Conservation (phyloP, 2,113 vertebrate genomes). For the Oryzias celebensis region DNA sequence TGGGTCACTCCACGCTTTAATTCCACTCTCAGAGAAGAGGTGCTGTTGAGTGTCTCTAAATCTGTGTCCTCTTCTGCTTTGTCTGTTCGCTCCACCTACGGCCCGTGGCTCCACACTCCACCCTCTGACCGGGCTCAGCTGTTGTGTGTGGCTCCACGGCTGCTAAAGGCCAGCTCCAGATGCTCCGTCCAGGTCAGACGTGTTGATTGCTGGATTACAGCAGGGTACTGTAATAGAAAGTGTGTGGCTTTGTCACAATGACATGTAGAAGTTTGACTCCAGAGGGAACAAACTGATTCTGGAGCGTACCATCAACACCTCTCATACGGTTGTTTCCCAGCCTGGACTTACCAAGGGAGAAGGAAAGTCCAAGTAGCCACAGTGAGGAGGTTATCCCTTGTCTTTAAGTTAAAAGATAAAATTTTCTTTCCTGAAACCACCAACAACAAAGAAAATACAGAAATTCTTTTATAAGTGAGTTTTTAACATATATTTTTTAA, state of each 20-base stretch:
- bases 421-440: too few species aligned
- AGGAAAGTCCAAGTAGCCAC: constrained; percentile 15
- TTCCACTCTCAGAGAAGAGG: constrained; percentile 19
- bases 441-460: neutral
- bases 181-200: constrained; percentile 15
- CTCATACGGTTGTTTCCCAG: neutral
- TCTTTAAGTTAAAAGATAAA: too few species aligned
- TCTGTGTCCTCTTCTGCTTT: constrained; percentile 1
- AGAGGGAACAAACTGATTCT: constrained; percentile 11
- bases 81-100: constrained; percentile 6
- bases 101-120: constrained; percentile 14
- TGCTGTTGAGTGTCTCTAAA: constrained; percentile 20
- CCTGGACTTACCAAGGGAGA: constrained; percentile 5
- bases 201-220: constrained; percentile 36
- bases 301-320: constrained; percentile 41
- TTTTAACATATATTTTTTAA: neutral
- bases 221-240: constrained; percentile 21
- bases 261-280: constrained; percentile 49
- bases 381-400: neutral
- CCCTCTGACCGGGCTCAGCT: constrained; percentile 69
- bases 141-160: constrained; percentile 59
- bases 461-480: neutral
- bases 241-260: constrained; percentile 4
- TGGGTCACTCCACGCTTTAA: constrained; percentile 28
- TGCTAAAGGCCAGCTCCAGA: constrained; percentile 16